phyloP scores from a whole-genome alignment of 2,888 invertebrate species.

The Hypomecis atomaria region DNA sequence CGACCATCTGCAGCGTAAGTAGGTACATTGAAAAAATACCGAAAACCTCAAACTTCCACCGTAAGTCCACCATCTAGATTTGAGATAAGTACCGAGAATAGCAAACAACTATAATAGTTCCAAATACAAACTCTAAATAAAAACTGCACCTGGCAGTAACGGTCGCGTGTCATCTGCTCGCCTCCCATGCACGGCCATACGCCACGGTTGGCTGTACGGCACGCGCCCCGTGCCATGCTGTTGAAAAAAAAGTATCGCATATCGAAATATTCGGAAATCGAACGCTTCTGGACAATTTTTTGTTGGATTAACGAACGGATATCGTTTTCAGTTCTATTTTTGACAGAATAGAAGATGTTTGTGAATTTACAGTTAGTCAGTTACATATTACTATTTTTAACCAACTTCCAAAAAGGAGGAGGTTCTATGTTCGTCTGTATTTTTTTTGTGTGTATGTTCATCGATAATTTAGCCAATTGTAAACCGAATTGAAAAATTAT shows the following conservation, averaged over 20 bases:
- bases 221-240: constrained; percentile 60
- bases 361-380: no score
- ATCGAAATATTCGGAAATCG: constrained; percentile 46
- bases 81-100: constrained; percentile 8
- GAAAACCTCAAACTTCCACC: neutral
- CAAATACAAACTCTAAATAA: constrained; percentile 15
- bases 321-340: constrained; percentile 42
- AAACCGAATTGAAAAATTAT: no score
- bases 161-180: constrained; percentile 83
- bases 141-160: constrained; percentile 79
- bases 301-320: constrained; percentile 47
- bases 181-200: constrained; percentile 64
- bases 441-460: no score
- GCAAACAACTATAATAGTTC: constrained; percentile 24
- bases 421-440: no score
- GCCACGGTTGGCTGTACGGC: constrained; percentile 77
- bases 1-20: no score
- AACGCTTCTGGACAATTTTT: constrained; percentile 42
- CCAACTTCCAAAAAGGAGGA: no score
- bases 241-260: constrained; percentile 17
- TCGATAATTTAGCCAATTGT: no score
- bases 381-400: no score
- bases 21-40: no score
- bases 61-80: neutral
- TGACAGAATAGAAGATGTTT: constrained; percentile 13